Evolutionary conservation across 1,140 invertebrate species (phyloP), one percentile per base, ranked within the genome.

Genomic region (Dicyema japonicum): DNA sequence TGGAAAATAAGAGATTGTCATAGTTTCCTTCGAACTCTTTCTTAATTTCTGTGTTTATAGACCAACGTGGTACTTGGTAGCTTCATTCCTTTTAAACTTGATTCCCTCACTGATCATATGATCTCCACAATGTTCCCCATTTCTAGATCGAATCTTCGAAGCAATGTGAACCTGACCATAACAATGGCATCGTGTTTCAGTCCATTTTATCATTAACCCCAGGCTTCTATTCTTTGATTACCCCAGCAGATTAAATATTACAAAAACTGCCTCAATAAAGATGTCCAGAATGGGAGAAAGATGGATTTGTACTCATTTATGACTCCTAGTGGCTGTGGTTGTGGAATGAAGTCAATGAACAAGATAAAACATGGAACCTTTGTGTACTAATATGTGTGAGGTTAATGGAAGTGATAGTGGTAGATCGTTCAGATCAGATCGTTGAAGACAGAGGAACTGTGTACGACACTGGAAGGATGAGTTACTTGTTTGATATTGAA

Each of bases 401-500:
- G 47, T 50, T 37, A 24, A 34, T 33, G n/a, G 15, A 4, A 29
- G 12, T 26, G 9, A 13, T 9, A 9, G 4, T 7, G 4, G 6
- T 29, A 53, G 48, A 64, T 88, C 0, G 76, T 90, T 12, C 65
- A 2, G 66, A 59, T 39, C 70, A 78, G 39, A 76, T 78, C 41
- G 75, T 76, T 0, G 72, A 80, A 38, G 57, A 56, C 31, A 50
- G 75, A 16, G 71, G 72, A 1, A 61, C 63, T 35, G 48, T 60
- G 17, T 78, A 80, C 47, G 70, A 80, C 50, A 62, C 64, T 4
- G 62, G 67, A 34, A 71, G 70, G 2, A 50, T 66, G 9, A 80
- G 72, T 1, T 88, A 90, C 44, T 52, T 88, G 0, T 88, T 88
- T 50, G 76, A 88, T 55, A 53, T 88, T 42, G 72, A 82, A 29